Conservation (phyloP, 2,113 vertebrate species). For the human (Homo sapiens) region DNA sequence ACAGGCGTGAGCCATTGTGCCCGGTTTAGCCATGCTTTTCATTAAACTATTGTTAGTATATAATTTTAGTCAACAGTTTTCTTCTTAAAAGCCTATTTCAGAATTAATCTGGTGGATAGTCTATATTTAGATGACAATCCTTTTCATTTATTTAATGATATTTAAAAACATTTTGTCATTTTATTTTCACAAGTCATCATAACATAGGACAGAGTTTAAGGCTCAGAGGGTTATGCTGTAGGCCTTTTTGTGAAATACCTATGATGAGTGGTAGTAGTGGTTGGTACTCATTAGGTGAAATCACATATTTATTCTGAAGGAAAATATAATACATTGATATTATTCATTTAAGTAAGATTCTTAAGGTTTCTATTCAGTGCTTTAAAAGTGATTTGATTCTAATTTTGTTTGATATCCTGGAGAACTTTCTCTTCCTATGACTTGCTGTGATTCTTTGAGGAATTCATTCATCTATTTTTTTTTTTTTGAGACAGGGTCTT, state of each 20-base stretch:
- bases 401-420: background rate
- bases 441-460: conserved; percentile 23
- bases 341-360: background rate
- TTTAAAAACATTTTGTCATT: background rate
- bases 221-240: background rate
- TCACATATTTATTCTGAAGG: background rate
- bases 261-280: background rate
- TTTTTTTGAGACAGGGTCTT: background rate
- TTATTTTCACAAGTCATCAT: background rate
- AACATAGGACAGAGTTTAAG: background rate
- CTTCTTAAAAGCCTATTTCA: background rate
- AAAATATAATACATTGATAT: background rate
- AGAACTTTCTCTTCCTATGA: background rate
- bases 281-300: background rate
- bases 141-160: background rate
- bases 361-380: background rate
- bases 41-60: background rate
- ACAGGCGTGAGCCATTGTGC: no score
- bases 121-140: background rate
- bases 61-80: background rate
- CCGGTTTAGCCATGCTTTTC: no score
- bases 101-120: background rate
- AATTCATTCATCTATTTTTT: background rate
- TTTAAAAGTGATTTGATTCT: conserved; percentile 31
- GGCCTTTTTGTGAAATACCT: background rate